Evolutionary conservation across 2,888 invertebrate species (phyloP), one percentile per base, ranked within the genome.

Genomic region (Lepidocyrtoides sp.): DNA sequence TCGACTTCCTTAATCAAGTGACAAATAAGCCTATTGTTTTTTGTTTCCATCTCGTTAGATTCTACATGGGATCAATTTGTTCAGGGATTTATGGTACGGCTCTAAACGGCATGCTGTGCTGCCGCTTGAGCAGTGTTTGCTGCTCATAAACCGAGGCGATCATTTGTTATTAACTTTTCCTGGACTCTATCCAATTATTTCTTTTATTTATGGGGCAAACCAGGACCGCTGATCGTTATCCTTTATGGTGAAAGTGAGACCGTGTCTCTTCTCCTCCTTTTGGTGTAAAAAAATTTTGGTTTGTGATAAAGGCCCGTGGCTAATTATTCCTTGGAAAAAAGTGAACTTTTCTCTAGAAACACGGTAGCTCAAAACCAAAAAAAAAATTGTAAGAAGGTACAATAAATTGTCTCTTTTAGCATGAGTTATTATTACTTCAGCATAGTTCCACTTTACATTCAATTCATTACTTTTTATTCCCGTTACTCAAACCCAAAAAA

Each of bases 21-120:
- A 75, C 72, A 86, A 86, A 86, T 75, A 75, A 32, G 72, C 57
- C 75, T 32, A 86, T 86, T 75, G 69, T 72, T 84, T 84, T 82
- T 72, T 72, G n/a, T 84, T 69, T 84, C 84, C 79, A 79, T 79
- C 79, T 79, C 79, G 79, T 79, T 79, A 79, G 79, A 79, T 79
- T 79, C 17, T 79, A 54, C 79, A 44, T 32, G 51, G 54, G 79
- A 51, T 79, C 79, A 79, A 79, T 79, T 79, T 79, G 79, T 54
- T 54, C 14, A 17, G 29, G 79, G 79, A 79, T 79, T 79, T 79
- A 79, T 79, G 79, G 79, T 32, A 54, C 79, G 8, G 17, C 54
- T 79, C 79, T 32, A 54, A 51, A 54, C n/a, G 51, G 29, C 54
- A 41, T 26, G 20, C 41, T 44, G n/a, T 36, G n/a, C 23, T 23